These are phyloP conservation scores for Xylocopa sonorina DNA, from an alignment of 1,140 invertebrate genomes.

Conservation along the genomic window DNA sequence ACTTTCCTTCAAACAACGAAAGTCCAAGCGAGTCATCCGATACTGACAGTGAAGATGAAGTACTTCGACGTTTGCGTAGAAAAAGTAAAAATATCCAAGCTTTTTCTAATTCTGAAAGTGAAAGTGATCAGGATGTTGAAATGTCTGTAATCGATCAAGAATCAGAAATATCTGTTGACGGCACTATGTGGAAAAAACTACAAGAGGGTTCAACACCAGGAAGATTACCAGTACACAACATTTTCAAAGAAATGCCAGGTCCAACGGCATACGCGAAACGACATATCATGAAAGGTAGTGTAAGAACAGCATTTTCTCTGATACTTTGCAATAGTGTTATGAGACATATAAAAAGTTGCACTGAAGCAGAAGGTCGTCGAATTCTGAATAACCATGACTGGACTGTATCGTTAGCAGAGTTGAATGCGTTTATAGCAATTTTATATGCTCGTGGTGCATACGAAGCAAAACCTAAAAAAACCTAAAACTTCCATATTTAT, in stretches of 20 bases:
- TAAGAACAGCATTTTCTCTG: conserved; percentile 34
- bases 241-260: conserved; percentile 56
- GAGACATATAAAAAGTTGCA: conserved; percentile 39
- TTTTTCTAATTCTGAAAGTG: conserved; percentile 41
- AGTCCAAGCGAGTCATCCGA: conserved; percentile 36
- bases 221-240: conserved; percentile 51
- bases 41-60: conserved; percentile 34
- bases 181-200: conserved; percentile 50
- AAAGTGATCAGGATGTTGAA: conserved; percentile 38
- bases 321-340: conserved; percentile 34
- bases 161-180: conserved; percentile 37
- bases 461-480: conserved; percentile 32
- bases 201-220: conserved; percentile 33
- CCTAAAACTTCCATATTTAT: neutral
- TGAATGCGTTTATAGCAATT: conserved; percentile 34
- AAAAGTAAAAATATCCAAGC: conserved; percentile 8
- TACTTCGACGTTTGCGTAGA: conserved; percentile 6
- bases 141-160: conserved; percentile 11
- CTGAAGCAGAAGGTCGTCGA: conserved; percentile 42
- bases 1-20: conserved; percentile 10
- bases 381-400: conserved; percentile 28
- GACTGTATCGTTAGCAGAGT: conserved; percentile 26
- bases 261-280: conserved; percentile 56
- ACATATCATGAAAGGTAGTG: conserved; percentile 41
- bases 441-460: conserved; percentile 44